Evolutionary conservation across 2,888 invertebrate genomes (phyloP), one percentile per base, ranked within the genome.

Genomic region (Drosophila tripunctata): DNA sequence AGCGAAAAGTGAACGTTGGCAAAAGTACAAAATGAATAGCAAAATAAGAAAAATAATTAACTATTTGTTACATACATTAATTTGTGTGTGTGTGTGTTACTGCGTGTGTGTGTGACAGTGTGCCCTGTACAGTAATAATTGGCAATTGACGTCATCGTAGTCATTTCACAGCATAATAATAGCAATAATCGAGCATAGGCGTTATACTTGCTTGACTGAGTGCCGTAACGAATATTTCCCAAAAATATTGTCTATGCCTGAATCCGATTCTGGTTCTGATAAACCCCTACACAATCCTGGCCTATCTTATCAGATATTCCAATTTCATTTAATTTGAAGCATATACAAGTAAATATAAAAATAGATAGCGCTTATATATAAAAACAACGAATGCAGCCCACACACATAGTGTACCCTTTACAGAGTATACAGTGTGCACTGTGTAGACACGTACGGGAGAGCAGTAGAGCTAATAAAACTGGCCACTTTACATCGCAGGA

Each of bases 131-230:
- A 19, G 10, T 35, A 8, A 41, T 38, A 41, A 50, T 45, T 30
- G n/a, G 5, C 0, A 8, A 36, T 68, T 79, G 83, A 79, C 86
- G 79, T 85, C 79, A 85, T 47, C n/a, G 45, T 82, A 72, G 75
- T 38, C n/a, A 36, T 24, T 55, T 47, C n/a, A 27, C 4, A 38
- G 22, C 58, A 35, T 5, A 44, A 10, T 22, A n/a, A 48, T 10
- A 44, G 1, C 4, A 24, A 52, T 63, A 36, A 48, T 27, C 14
- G 19, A 24, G 40, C 35, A 35, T 54, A 38, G 54, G 63, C 38
- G 50, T 62, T 14, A 31, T 12, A 33, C 10, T 3, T 10, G 14
- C 22, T 38, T 35, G 48, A 33, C 40, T 27, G 48, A 40, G 24
- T 50, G 60, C 55, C 86, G 74, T 73, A 69, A 79, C 80, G 73